A percentile compares a stretch with the other conserved stretches of the same genome.
These are phyloP conservation scores for Dicaeum eximium DNA, from an alignment of 2,113 vertebrate genomes.

Conservation along the genomic window DNA sequence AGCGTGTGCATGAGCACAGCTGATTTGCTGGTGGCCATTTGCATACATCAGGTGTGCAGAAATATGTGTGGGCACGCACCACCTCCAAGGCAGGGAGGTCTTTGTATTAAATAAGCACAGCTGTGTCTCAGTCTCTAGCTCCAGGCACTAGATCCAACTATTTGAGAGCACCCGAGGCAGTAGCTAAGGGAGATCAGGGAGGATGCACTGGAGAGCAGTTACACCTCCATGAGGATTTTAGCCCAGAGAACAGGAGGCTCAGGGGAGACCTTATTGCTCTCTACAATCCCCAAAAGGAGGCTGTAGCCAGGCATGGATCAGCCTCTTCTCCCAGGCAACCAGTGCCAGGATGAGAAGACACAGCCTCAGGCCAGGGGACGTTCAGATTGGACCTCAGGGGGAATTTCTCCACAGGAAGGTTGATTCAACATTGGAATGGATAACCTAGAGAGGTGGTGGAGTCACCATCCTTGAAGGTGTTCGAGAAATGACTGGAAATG, in stretches of 20 bases:
- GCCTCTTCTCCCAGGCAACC: not conserved
- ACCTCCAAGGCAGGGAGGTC: not conserved
- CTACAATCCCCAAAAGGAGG: not conserved
- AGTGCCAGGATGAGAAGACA: not conserved
- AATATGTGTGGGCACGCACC: not conserved
- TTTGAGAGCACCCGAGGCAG: not conserved
- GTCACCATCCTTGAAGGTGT: not conserved
- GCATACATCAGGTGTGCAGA: not conserved
- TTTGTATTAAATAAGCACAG: not conserved
- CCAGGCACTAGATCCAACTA: not conserved
- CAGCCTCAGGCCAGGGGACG: too few species aligned
- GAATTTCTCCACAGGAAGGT: not conserved
- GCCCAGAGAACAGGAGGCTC: accelerated
- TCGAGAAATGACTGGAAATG: accelerated
- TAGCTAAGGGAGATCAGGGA: not conserved
- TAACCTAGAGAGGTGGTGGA: too few species aligned
- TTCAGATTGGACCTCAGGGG: not conserved
- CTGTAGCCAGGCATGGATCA: accelerated
- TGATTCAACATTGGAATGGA: not conserved
- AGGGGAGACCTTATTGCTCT: not conserved
- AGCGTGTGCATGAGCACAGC: not conserved
- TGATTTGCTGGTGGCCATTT: not conserved
- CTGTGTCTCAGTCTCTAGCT: not conserved
- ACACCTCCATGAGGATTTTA: not conserved
- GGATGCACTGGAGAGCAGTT: not conserved